Conservation (phyloP, 2,888 invertebrate species). For the Nasonia oneida region DNA sequence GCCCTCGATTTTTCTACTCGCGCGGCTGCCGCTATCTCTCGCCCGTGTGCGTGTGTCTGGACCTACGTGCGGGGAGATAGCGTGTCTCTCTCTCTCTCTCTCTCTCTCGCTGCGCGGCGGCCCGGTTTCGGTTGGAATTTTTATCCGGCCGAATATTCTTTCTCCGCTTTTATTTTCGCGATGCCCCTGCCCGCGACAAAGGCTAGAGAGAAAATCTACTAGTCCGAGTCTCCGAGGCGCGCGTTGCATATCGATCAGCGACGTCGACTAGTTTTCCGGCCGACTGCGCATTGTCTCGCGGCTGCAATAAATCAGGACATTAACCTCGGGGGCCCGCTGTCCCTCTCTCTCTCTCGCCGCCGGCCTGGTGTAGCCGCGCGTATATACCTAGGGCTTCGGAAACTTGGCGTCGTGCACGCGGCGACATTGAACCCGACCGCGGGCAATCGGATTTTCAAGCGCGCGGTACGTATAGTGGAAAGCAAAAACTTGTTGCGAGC, state of each 20-base stretch:
- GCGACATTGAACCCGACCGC: constrained; percentile 47
- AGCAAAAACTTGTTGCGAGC: constrained; percentile 59
- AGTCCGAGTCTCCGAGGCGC: too few species aligned
- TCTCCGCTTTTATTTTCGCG: too few species aligned
- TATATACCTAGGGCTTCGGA: background rate
- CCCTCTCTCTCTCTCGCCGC: too few species aligned
- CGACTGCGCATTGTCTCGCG: constrained; percentile 7
- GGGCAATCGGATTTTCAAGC: constrained; percentile 32
- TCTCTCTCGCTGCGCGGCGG: too few species aligned
- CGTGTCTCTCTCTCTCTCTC: too few species aligned
- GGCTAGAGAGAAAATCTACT: too few species aligned
- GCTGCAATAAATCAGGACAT: constrained; percentile 53
- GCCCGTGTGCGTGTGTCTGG: background rate
- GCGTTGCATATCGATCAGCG: constrained; percentile 23
- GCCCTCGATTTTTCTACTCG: constrained; percentile 40
- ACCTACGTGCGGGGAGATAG: too few species aligned
- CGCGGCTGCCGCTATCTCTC: background rate
- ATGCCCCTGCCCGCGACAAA: too few species aligned
- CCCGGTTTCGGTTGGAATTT: constrained; percentile 37
- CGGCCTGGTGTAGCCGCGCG: too few species aligned
- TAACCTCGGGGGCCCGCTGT: constrained; percentile 29
- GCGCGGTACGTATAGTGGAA: background rate
- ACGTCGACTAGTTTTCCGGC: constrained; percentile 36
- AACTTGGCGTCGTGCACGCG: constrained; percentile 17
- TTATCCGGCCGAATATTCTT: constrained; percentile 25